These are phyloP conservation scores for Scomber colias DNA, from an alignment of 2,113 vertebrate genomes.

Conservation along the genomic window DNA sequence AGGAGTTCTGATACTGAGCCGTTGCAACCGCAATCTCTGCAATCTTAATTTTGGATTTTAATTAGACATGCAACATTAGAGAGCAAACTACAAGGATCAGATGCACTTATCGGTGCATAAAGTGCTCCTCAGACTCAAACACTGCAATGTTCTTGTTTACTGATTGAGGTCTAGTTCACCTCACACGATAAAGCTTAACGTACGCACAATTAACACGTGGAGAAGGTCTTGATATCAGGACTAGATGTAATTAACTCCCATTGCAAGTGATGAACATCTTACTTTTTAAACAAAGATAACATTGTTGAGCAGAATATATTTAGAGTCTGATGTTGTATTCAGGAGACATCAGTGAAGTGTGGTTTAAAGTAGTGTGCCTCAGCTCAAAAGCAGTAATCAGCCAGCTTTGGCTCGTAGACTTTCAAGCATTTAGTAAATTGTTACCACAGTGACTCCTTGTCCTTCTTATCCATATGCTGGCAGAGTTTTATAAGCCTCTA, in stretches of 20 bases:
- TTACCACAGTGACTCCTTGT: slow-evolving; percentile 13
- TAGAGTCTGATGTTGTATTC: not conserved
- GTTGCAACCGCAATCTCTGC: not conserved
- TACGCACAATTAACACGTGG: no score
- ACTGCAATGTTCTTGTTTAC: slow-evolving; percentile 22
- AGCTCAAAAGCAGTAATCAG: not conserved
- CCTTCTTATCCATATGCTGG: slow-evolving; percentile 18
- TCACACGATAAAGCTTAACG: not conserved
- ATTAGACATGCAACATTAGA: slow-evolving; percentile 50
- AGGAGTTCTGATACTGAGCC: not conserved
- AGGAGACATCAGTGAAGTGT: no score
- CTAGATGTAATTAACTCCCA: not conserved
- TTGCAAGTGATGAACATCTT: not conserved
- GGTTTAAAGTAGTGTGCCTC: no score
- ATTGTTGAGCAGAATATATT: not conserved
- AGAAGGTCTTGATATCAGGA: not conserved
- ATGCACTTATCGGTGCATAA: slow-evolving; percentile 54
- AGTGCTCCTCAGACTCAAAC: slow-evolving; percentile 39
- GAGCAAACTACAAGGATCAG: slow-evolving; percentile 45
- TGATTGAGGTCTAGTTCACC: slow-evolving; percentile 26
- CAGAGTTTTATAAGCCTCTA: slow-evolving; percentile 1
- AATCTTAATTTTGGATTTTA: slow-evolving; percentile 26
- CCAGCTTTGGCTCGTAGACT: slow-evolving; percentile 1
- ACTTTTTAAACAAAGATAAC: not conserved
- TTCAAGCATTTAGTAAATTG: slow-evolving; percentile 28